These are phyloP conservation scores for Apantesis nais DNA, from an alignment of 2,888 invertebrate genomes.

Conservation along the genomic window DNA sequence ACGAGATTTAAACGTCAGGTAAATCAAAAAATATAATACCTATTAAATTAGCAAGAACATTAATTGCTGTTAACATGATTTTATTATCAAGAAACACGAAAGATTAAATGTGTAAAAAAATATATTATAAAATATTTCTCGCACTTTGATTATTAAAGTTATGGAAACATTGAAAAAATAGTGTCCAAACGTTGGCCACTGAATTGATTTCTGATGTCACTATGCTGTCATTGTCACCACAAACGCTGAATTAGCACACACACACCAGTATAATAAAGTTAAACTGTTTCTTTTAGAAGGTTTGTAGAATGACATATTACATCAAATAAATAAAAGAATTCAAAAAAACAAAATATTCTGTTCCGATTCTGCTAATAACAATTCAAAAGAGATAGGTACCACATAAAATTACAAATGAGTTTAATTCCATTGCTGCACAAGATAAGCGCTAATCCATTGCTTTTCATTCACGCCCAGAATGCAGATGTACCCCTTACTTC, in stretches of 20 bases:
- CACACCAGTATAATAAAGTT: not conserved
- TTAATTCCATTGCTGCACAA: slow-evolving; percentile 9
- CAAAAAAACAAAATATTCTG: not conserved
- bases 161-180: not conserved
- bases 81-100: too few species aligned
- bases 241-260: too few species aligned
- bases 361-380: not conserved
- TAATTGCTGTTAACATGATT: too few species aligned
- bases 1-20: too few species aligned
- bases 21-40: too few species aligned
- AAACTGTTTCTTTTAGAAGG: not conserved
- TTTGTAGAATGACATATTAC: not conserved
- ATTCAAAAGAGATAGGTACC: not conserved
- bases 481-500: slow-evolving; percentile 33
- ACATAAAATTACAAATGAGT: not conserved
- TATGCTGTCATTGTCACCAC: not conserved
- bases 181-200: not conserved
- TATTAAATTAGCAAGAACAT: too few species aligned
- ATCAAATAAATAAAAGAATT: not conserved
- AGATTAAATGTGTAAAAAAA: too few species aligned
- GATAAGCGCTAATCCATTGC: slow-evolving; percentile 34
- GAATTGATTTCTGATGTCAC: too few species aligned
- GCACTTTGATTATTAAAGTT: not conserved
- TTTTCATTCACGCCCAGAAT: slow-evolving; percentile 26
- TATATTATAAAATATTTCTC: not conserved